Evolutionary conservation across 2,888 invertebrate genomes (phyloP), one percentile per base, ranked within the genome.

Genomic region (Celastrina argiolus): DNA sequence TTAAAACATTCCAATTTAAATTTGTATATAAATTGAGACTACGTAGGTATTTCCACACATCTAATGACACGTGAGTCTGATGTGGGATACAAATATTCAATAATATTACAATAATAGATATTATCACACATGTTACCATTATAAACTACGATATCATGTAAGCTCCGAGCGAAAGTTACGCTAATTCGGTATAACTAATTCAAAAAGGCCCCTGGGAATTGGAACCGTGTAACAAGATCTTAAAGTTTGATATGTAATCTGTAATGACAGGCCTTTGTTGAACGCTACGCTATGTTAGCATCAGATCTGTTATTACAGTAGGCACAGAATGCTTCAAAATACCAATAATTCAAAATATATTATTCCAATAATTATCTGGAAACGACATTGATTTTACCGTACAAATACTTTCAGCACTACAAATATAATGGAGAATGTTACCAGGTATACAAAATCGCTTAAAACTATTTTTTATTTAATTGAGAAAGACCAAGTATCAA

Each of bases 241-340:
- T 34, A 59, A 59, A 34, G 59, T 59, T 59, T 16, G 59, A 59
- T 59, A 59, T 59, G 59, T 59, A 59, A 59, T 59, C 34, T 59
- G 16, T 34, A 59, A 59, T 31, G 59, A 31, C 58, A 28, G 7
- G 31, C n/a, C 59, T 59, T 28, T 31, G 34, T 59, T 34, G 59
- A 16, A 31, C 18, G 16, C 10, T 34, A 34, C 28, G 31, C 14
- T n/a, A 14, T 6, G 5, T 2, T 28, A 28, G 3, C 14, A 28
- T 56, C 0, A 26, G 22, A 10, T 3, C 14, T 51, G 8, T 26
- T n/a, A n/a, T n/a, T n/a, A n/a, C n/a, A n/a, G n/a, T n/a, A n/a
- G n/a, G n/a, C n/a, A n/a, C n/a, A n/a, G n/a, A n/a, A n/a, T n/a
- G n/a, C n/a, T n/a, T n/a, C n/a, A n/a, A n/a, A n/a, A n/a, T n/a